Base-by-base conservation (phyloP, 92 coral and sea anemone genomes). In the Zoanthus solanderi region DNA sequence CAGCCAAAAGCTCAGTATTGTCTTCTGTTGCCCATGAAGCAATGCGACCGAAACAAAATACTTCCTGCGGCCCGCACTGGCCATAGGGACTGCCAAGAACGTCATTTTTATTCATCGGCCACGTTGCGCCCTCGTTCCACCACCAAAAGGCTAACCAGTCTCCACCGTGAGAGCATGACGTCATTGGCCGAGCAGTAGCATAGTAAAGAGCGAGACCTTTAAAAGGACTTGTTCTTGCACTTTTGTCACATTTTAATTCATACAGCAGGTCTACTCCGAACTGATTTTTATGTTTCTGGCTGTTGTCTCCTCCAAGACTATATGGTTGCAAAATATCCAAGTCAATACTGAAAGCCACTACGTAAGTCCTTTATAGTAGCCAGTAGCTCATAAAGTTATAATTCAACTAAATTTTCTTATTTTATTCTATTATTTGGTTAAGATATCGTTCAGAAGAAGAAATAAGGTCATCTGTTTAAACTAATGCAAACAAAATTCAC, bases 91-190 rank as follows among this genome's bases (percentile, higher is more conserved):
- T 76, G 10, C 85, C 91, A 42, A 93, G 79, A 18, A 93, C 96
- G 73, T 93, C 96, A 30, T 57, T 78, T 76, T 93, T 92, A 5
- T 56, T 28, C 16, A 42, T 58, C 0, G 96, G 96, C 96, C 96
- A 93, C 34, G 54, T 50, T 17, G 93, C 83, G 50, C 88, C 90
- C 29, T 94, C 92, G 15, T 91, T 89, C 96, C 96, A 93, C 94
- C 96, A 93, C 96, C 96, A 93, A 84, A 93, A 93, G 2, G 94
- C 90, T 34, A 93, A 84, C 96, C 96, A 93, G 85, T 93, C 91
- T 87, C 91, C 96, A 45, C 94, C 96, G 30, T 91, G 89, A 4
- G 71, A 76, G 61, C 92, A 92, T 11, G 84, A 65, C 23, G 89
- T n/a, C 90, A 84, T 67, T 13, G 92, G 91, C 71, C 91, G 94